These are phyloP conservation scores for Drosophila tropicalis DNA, from an alignment of 1,140 invertebrate genomes.

Conservation along the genomic window DNA sequence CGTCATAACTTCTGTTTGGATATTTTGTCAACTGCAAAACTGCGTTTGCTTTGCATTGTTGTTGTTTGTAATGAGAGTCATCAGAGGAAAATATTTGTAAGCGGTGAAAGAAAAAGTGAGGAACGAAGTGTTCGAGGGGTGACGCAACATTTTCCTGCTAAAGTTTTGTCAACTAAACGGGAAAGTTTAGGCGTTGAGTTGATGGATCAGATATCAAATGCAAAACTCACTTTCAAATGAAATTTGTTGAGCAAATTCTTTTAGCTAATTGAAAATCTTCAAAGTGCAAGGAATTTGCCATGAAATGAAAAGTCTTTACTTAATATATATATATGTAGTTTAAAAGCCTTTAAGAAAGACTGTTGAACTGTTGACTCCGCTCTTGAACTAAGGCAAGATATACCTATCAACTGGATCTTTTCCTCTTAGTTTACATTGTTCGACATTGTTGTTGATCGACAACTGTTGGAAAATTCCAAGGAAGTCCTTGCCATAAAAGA, in stretches of 20 bases:
- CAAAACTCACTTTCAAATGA: background rate
- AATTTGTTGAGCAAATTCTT: conserved; percentile 5
- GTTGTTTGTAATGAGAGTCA: conserved; percentile 74
- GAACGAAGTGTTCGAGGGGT: background rate
- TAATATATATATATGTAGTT: no score
- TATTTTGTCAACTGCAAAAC: conserved; percentile 54
- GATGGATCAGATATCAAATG: conserved; percentile 14
- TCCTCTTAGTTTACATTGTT: no score
- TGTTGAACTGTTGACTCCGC: no score
- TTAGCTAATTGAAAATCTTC: conserved; percentile 8
- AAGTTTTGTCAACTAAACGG: conserved; percentile 14
- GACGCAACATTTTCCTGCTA: background rate
- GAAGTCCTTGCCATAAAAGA: no score
- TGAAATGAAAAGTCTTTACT: background rate
- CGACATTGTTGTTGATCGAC: no score
- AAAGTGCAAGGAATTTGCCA: background rate
- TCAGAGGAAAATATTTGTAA: conserved; percentile 46
- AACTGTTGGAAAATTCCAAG: no score
- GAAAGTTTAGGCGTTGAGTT: conserved; percentile 9
- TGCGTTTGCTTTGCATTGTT: conserved; percentile 5
- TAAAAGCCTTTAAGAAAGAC: no score
- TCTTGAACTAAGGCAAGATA: no score
- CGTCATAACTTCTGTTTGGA: conserved; percentile 54
- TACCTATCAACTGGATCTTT: no score
- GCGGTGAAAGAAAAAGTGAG: background rate